Percentiles rank a stretch among this genome's conserved stretches.
These are phyloP conservation scores for Echinometra lucunter DNA, from an alignment of 53 echinoderm and acorn worm genomes.

Conservation along the genomic window DNA sequence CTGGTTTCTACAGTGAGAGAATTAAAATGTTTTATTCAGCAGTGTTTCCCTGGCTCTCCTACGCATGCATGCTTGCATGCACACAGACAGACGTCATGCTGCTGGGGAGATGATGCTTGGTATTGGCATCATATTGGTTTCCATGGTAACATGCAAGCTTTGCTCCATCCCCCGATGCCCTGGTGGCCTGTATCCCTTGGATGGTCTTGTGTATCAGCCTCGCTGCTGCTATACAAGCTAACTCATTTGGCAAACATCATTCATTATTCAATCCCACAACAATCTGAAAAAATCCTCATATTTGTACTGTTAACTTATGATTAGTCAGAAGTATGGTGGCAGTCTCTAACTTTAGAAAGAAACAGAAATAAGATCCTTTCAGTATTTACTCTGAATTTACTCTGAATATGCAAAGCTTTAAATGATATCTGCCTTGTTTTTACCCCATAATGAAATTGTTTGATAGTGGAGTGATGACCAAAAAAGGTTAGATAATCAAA, in stretches of 20 bases:
- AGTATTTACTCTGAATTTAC: no score
- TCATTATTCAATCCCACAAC: neutral
- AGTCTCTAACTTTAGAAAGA: no score
- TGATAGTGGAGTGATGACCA: no score
- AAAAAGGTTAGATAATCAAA: no score
- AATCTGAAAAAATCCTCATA: neutral
- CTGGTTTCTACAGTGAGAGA: neutral
- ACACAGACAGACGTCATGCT: constrained; percentile 23
- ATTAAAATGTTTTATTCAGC: constrained; percentile 4
- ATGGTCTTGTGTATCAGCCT: neutral
- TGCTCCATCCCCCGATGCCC: neutral
- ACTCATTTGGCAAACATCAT: neutral
- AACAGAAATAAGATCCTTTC: no score
- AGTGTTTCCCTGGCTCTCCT: neutral
- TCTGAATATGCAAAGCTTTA: no score
- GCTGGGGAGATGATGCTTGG: constrained; percentile 14
- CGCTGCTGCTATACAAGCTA: neutral
- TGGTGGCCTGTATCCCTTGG: neutral
- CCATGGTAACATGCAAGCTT: constrained; percentile 48
- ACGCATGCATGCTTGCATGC: neutral
- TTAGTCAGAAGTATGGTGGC: no score
- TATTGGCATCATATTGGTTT: constrained; percentile 24
- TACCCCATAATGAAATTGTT: no score
- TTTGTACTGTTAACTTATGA: neutral
- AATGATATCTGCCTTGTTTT: no score